Conservation (phyloP, 2,113 vertebrate species). For the Ascaphus truei region DNA sequence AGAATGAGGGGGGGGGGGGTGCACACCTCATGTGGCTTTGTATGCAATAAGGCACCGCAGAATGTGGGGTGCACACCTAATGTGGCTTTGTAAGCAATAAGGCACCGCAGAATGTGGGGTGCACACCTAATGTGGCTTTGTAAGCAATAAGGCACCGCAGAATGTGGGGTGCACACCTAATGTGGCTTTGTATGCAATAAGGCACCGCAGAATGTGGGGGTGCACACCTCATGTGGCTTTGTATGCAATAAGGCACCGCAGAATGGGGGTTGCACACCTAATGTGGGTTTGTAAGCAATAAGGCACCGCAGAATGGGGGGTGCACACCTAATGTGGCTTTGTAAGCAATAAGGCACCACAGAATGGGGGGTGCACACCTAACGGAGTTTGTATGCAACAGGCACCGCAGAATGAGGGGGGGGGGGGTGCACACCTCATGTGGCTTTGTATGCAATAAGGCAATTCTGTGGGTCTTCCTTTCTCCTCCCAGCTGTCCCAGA, state of each 20-base stretch:
- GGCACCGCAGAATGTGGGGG: background rate
- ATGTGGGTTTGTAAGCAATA: background rate
- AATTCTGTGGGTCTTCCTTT: background rate
- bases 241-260: background rate
- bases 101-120: background rate
- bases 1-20: too few relatives aligned
- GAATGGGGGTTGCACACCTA: background rate
- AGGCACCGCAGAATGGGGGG: background rate
- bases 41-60: background rate
- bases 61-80: background rate
- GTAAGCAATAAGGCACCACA: background rate
- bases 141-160: background rate
- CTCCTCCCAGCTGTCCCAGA: constrained; percentile 32
- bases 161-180: background rate
- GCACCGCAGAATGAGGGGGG: too few relatives aligned
- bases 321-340: background rate
- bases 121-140: background rate
- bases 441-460: too few relatives aligned
- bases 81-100: background rate
- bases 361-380: too few relatives aligned
- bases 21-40: background rate
- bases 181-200: background rate
- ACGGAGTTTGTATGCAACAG: too few relatives aligned
- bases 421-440: too few relatives aligned
- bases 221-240: background rate